A percentile compares a stretch with the other conserved stretches of the same genome.
phyloP scores from a whole-genome alignment of 2,797 vertebrate species.

The Xyrichtys novacula region DNA sequence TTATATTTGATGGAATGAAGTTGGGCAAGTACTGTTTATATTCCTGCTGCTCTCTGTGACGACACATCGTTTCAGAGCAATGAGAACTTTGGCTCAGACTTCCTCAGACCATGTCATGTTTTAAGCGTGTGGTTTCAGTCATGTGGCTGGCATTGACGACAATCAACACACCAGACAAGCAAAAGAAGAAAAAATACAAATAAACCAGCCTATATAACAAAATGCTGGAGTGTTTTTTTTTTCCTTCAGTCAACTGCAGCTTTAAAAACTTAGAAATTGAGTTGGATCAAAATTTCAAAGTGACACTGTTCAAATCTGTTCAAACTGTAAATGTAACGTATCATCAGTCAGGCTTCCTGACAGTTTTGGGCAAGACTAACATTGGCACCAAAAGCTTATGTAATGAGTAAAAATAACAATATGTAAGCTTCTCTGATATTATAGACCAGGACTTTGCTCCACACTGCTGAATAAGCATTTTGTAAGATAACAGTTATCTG shows the following conservation, averaged over 20 bases:
- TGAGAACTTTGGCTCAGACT: neutral
- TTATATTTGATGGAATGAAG: conserved; percentile 25
- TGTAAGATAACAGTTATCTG: conserved; percentile 49
- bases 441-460: conserved; percentile 60
- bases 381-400: conserved; percentile 40
- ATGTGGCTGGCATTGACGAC: neutral
- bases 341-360: neutral
- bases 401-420: conserved; percentile 33
- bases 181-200: neutral
- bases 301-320: neutral
- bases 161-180: neutral
- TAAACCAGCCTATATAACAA: neutral
- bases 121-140: conserved; percentile 8
- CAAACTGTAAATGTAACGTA: neutral
- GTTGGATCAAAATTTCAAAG: too few relatives aligned
- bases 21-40: conserved; percentile 16
- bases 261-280: neutral
- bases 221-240: neutral
- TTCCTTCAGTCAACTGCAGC: neutral
- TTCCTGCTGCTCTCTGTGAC: neutral
- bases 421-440: conserved; percentile 40
- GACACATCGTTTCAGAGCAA: conserved; percentile 4
- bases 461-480: conserved; percentile 48
- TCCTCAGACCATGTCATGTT: neutral
- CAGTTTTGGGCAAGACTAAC: neutral